Evolutionary conservation across 2,888 invertebrate species (phyloP).

Genomic region (Gandaritis pyraliata): DNA sequence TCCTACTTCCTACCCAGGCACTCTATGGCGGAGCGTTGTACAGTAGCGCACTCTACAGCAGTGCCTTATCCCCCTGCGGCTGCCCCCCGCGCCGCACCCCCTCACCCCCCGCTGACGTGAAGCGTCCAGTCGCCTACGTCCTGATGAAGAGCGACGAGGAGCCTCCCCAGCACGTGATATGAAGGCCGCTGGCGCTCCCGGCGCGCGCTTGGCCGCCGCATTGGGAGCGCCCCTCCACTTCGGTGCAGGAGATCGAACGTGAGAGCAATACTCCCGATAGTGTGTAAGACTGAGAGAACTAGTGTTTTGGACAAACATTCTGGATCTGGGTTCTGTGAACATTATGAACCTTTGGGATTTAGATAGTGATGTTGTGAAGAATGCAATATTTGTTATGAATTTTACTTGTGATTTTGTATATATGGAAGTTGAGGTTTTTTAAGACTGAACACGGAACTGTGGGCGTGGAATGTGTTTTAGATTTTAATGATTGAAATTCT

Average conservation of each 20-base stretch:
- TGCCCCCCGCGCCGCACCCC: conserved; percentile 75
- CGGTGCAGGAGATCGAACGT: conserved; percentile 59
- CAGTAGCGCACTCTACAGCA: conserved; percentile 76
- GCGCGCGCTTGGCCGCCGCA: conserved; percentile 84
- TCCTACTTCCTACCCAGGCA: conserved; percentile 55
- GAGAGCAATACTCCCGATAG: conserved; percentile 77
- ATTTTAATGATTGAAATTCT: conserved; percentile 6
- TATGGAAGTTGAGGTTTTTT: conserved; percentile 5
- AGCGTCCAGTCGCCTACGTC: conserved; percentile 86
- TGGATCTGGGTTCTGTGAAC: not conserved
- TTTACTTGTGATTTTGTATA: conserved; percentile 1
- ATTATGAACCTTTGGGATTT: not conserved
- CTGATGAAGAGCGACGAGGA: conserved; percentile 86
- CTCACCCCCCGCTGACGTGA: conserved; percentile 75
- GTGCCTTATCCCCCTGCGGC: conserved; percentile 76
- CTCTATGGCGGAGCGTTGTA: conserved; percentile 78
- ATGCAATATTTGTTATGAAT: too few relatives aligned
- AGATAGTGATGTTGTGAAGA: not conserved
- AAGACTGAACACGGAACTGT: conserved; percentile 23
- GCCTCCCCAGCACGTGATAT: conserved; percentile 89
- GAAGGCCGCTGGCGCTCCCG: conserved; percentile 93
- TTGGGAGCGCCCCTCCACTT: conserved; percentile 81
- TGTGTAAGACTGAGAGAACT: conserved; percentile 51
- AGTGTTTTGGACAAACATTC: not conserved
- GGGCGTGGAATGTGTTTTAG: not conserved